Conservation (phyloP, 2,888 invertebrate genomes). For the Caenorhabditis sinica region DNA sequence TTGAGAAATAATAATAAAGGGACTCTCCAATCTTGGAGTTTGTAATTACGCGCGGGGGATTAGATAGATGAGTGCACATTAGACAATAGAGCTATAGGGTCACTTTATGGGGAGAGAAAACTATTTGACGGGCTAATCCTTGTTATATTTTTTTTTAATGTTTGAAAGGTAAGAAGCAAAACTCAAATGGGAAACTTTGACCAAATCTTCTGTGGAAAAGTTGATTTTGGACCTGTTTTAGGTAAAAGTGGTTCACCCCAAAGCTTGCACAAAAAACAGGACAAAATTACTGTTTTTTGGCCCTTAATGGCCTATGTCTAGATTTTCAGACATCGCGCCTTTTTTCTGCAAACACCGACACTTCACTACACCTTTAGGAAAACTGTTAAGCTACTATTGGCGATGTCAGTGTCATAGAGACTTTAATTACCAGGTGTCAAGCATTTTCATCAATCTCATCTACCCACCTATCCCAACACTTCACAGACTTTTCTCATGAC, state of each 20-base stretch:
- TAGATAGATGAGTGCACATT: conserved; percentile 58
- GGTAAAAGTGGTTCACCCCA: too few species aligned
- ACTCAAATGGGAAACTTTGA: too few species aligned
- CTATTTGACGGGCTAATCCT: conserved; percentile 21
- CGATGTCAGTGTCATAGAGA: too few species aligned
- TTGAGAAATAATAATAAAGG: conserved; percentile 42
- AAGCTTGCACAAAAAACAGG: too few species aligned
- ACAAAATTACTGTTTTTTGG: too few species aligned
- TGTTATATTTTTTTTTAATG: conserved; percentile 12
- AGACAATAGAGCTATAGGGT: conserved; percentile 38
- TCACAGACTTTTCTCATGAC: conserved; percentile 56
- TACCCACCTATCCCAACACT: conserved; percentile 10
- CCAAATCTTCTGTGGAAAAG: too few species aligned
- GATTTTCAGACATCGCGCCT: too few species aligned
- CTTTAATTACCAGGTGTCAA: conserved; percentile 15
- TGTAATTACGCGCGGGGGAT: conserved; percentile 62
- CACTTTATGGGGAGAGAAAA: not conserved
- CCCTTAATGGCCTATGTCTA: too few species aligned
- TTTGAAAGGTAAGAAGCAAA: not conserved
- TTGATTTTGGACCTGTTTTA: too few species aligned
- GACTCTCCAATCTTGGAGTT: conserved; percentile 29
- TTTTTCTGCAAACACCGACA: too few species aligned
- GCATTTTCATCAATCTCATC: not conserved
- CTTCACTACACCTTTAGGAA: too few species aligned
- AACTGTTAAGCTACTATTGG: too few species aligned